Conservation (phyloP, 2,797 vertebrate species). For the Uromys caudimaculatus region DNA sequence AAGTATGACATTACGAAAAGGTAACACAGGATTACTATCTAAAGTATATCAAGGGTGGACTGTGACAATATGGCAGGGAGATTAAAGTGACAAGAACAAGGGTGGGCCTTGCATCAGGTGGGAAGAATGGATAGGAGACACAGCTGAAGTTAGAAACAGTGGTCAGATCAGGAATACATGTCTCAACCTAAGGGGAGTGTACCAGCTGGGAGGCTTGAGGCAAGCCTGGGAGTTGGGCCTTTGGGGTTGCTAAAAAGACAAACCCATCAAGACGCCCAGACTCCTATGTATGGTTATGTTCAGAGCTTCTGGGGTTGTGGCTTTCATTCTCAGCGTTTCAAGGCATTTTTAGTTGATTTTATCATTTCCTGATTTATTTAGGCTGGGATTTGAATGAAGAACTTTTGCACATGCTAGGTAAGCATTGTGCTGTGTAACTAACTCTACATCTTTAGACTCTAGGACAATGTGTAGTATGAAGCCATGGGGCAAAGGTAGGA, state of each 20-base stretch:
- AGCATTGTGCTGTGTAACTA: background rate
- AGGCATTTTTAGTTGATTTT: background rate
- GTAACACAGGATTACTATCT: background rate
- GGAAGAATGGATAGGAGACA: background rate
- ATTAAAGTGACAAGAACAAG: background rate
- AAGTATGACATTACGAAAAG: background rate
- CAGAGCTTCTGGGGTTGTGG: background rate
- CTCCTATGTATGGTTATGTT: background rate
- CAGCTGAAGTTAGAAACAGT: background rate
- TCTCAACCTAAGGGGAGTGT: background rate
- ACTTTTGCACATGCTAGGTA: background rate
- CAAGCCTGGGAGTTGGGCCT: background rate
- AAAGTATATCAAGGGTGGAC: background rate
- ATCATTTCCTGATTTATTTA: background rate
- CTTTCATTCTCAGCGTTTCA: background rate
- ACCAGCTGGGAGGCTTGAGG: background rate
- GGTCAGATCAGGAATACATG: background rate
- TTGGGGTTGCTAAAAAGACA: no score
- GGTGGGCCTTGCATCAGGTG: no score
- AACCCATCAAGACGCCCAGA: background rate
- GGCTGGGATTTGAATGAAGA: background rate
- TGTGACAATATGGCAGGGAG: no score
- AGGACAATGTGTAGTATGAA: background rate
- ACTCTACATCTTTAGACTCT: background rate
- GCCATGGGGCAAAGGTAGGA: background rate